Evolutionary conservation across 2,797 vertebrate genomes (phyloP), one percentile per base, ranked within the genome.

Genomic region (Poeciliopsis gracilis): DNA sequence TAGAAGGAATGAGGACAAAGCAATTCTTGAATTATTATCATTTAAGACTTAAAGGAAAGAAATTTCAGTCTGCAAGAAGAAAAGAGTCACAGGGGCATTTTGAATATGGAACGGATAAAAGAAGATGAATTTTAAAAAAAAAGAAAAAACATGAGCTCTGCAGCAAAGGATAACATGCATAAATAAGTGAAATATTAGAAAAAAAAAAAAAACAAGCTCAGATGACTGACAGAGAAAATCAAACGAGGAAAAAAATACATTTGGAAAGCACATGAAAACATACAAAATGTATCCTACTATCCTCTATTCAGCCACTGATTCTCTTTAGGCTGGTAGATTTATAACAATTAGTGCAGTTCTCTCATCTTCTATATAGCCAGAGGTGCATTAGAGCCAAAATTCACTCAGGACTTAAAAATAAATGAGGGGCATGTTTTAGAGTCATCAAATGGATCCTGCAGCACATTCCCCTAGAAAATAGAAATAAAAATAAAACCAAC

Each of bases 1-100:
- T 16, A 12, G 61, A 61, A 77, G 83, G 75, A 81, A 82, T 71
- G 46, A 78, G 84, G 82, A 85, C 79, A 88, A 84, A 84, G 53
- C 1, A 2, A 61, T 82, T 73, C 77, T 83, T 20, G 1, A 51
- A 51, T 51, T 25, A 3, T 25, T 51, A 51, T 23, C 49, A 23
- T 87, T 73, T 69, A 87, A 85, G 73, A 77, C 41, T 71, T 71
- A 70, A 85, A 81, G 61, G 45, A 47, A 80, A 78, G 33, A 33
- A 69, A 77, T 83, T 80, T 76, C 20, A 74, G 77, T 72, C 66
- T 43, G 4, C 30, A 45, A 66, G 63, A 75, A 73, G 79, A 53
- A 53, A 23, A 67, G 73, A 77, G 79, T 86, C 80, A 82, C 28
- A 45, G 72, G 74, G 53, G 46, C 76, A 74, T 80, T 77, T 74